Percentiles rank a stretch among this genome's conserved stretches.
phyloP scores from a whole-genome alignment of 2,797 vertebrate genomes.

The Fistularia tabacaria region DNA sequence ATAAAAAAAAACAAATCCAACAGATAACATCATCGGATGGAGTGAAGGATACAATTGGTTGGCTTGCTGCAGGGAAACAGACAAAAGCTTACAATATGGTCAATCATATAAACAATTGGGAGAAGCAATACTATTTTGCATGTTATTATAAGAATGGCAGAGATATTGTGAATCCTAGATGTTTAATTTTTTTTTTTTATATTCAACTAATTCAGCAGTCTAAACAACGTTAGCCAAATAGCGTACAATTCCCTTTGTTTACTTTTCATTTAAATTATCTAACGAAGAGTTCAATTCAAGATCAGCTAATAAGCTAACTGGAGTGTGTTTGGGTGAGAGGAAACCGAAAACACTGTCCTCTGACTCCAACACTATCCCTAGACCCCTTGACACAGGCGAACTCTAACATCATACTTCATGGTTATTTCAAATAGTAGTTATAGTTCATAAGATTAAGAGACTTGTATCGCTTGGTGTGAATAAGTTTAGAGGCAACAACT shows the following conservation, averaged over 20 bases:
- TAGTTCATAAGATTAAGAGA: too few relatives aligned
- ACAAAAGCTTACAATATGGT: not conserved
- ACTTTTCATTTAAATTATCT: not conserved
- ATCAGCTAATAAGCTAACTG: too few relatives aligned
- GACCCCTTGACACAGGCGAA: too few relatives aligned
- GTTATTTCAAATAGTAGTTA: too few relatives aligned
- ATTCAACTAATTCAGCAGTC: not conserved
- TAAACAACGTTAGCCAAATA: not conserved
- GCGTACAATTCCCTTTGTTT: not conserved
- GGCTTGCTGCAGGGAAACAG: slow-evolving; percentile 54
- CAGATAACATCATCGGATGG: not conserved
- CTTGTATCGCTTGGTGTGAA: too few relatives aligned
- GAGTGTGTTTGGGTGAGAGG: too few relatives aligned
- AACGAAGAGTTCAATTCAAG: not conserved
- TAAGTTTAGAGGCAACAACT: too few relatives aligned
- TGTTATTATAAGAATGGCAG: not conserved
- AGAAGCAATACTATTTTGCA: not conserved
- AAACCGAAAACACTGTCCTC: too few relatives aligned
- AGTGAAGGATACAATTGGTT: slow-evolving; percentile 73
- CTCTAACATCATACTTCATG: too few relatives aligned
- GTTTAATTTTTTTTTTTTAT: not conserved
- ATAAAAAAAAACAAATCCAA: not conserved
- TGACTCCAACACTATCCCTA: too few relatives aligned
- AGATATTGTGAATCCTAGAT: too few relatives aligned
- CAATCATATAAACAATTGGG: too few relatives aligned